phyloP scores from a whole-genome alignment of 2,888 invertebrate species.

The Mythimna ferrago region DNA sequence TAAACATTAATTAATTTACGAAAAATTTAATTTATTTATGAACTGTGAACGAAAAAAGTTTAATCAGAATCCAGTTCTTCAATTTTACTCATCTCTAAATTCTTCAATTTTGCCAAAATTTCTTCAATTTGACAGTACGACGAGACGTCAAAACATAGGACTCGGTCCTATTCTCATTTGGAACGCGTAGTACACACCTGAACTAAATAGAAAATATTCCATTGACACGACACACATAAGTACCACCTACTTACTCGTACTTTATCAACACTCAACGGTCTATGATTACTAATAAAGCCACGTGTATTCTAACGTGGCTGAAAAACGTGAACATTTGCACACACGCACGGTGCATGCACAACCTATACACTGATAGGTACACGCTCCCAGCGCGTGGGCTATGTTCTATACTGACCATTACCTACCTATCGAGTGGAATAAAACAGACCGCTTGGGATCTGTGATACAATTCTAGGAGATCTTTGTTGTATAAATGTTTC shows the following conservation, averaged over 20 bases:
- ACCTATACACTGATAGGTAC: conserved; percentile 13
- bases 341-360: not conserved
- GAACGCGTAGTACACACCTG: no score
- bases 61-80: no score
- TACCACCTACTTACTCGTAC: conserved; percentile 4
- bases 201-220: conserved; percentile 15
- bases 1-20: no score
- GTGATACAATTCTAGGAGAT: conserved; percentile 22
- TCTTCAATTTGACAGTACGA: no score
- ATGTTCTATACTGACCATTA: conserved; percentile 12
- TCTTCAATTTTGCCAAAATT: no score
- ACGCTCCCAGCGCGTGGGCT: conserved; percentile 33
- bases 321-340: conserved; percentile 39
- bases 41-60: no score
- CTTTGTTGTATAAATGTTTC: not conserved
- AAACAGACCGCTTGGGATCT: conserved; percentile 6
- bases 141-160: no score
- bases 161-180: no score
- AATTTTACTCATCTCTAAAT: no score
- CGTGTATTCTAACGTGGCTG: conserved; percentile 57
- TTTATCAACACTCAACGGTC: conserved; percentile 30
- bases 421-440: conserved; percentile 14
- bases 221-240: conserved; percentile 2
- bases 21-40: no score
- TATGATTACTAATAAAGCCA: conserved; percentile 36